Base-by-base conservation (phyloP, 2,797 vertebrate genomes). In the Siniperca scherzeri region DNA sequence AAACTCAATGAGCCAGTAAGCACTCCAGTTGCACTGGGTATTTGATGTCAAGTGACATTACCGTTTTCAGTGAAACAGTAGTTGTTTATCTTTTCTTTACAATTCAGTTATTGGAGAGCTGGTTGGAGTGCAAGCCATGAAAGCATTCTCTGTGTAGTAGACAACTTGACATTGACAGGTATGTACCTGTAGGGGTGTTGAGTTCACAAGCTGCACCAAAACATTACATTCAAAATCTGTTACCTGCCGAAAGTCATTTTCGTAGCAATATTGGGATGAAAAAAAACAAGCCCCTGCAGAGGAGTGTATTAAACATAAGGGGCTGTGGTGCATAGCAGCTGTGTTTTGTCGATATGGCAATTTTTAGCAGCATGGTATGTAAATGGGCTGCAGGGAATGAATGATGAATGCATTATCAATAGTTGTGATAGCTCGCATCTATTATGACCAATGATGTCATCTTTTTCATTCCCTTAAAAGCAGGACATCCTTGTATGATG, bases 211-310 rank as follows among this genome's bases (percentile, higher is more conserved):
- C 80, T 78, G 81, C 78, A 85, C 61, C 74, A 52, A 79, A 83
- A 86, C 81, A 90, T 89, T 78, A 77, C 74, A 78, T 87, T 85
- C 77, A 78, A 56, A 90, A 76, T 78, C 70, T 85, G 89, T 79
- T 86, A 22, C 53, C 87, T 91, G 90, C 83, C 89, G 89, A 77
- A 85, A 89, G 60, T 78, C n/a, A 83, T 90, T 91, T 88, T 72
- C 52, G 80, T 87, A 21, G 40, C 52, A 55, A 21, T 64, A 57
- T 66, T 60, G 27, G 59, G 44, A 78, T 55, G 30, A 70, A 5
- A 21, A 57, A 62, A 7, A 68, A 11, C 17, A 57, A 68, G 16
- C 67, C n/a, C 48, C 21, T 48, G 50, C 72, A 62, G 82, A 70
- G 52, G 30, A 81, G 40, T 50, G 38, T 42, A 40, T 73, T 65